phyloP scores from a whole-genome alignment of 2,888 invertebrate species.

The Baccha elongata region DNA sequence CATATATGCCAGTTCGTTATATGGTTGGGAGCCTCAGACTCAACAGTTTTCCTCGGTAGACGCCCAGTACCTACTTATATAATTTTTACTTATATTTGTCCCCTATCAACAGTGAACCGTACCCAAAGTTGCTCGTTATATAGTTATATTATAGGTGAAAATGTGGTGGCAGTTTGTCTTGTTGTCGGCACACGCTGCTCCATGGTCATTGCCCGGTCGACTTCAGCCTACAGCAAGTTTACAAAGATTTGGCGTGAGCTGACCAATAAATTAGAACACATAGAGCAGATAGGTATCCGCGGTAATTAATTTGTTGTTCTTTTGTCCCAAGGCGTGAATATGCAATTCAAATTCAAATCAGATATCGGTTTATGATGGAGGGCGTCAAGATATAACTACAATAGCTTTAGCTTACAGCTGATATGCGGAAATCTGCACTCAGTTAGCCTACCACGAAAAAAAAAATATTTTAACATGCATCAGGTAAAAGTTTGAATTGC shows the following conservation, averaged over 20 bases:
- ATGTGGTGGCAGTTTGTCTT: slow-evolving; percentile 47
- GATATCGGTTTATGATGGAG: slow-evolving; percentile 36
- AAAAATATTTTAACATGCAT: slow-evolving; percentile 9
- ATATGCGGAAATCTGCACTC: slow-evolving; percentile 61
- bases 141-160: slow-evolving; percentile 14
- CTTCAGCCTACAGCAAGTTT: slow-evolving; percentile 43
- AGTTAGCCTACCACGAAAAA: slow-evolving; percentile 13
- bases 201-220: slow-evolving; percentile 70
- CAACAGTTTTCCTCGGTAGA: slow-evolving; percentile 34
- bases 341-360: slow-evolving; percentile 65
- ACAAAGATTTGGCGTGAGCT: slow-evolving; percentile 65
- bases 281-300: slow-evolving; percentile 66
- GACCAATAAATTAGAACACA: slow-evolving; percentile 72
- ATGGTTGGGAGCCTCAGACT: too few species aligned
- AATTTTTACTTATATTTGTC: slow-evolving; percentile 35
- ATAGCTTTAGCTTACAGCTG: slow-evolving; percentile 12
- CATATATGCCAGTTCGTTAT: slow-evolving; percentile 50
- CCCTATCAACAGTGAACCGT: slow-evolving; percentile 43
- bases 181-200: slow-evolving; percentile 51
- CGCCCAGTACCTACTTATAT: slow-evolving; percentile 30
- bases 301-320: slow-evolving; percentile 73
- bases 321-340: slow-evolving; percentile 57
- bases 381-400: slow-evolving; percentile 15
- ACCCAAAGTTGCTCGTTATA: slow-evolving; percentile 38
- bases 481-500: background rate